Conservation (phyloP, 2,797 vertebrate genomes). For the Myripristis murdjan region DNA sequence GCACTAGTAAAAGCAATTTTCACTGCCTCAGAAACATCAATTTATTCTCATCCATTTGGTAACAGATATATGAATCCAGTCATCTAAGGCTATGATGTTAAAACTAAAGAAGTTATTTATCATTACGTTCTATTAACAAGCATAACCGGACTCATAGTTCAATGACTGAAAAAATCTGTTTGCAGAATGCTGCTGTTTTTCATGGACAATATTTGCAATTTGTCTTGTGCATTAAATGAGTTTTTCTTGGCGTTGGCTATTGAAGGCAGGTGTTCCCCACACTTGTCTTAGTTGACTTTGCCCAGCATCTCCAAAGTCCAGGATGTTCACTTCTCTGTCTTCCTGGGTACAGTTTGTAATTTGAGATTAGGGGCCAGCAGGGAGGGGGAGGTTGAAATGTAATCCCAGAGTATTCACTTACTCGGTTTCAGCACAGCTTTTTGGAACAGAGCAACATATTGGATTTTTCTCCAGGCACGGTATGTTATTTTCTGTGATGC, state of each 20-base stretch:
- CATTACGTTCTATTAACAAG: not conserved
- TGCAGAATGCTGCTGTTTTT: not conserved
- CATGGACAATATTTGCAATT: not conserved
- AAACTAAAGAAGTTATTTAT: not conserved
- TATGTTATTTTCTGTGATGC: constrained; percentile 53
- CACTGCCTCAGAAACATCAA: not conserved
- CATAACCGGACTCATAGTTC: constrained; percentile 4
- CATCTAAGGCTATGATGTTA: not conserved
- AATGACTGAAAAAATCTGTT: not conserved
- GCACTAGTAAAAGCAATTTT: not conserved
- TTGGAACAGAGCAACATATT: constrained; percentile 59
- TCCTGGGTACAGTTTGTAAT: constrained; percentile 59
- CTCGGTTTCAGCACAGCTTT: constrained; percentile 51
- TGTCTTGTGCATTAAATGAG: not conserved
- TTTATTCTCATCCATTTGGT: not conserved
- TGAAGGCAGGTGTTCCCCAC: not conserved
- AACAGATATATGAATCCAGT: not conserved
- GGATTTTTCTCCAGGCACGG: constrained; percentile 66
- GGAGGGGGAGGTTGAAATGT: constrained; percentile 59
- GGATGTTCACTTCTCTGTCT: constrained; percentile 31
- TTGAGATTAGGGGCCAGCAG: constrained; percentile 68
- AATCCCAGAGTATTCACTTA: constrained; percentile 61
- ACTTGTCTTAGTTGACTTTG: not conserved
- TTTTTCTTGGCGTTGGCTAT: constrained; percentile 3
- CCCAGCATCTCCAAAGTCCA: not conserved